A percentile compares a stretch with the other conserved stretches of the same genome.
These are phyloP conservation scores for Frankliniella intonsa DNA, from an alignment of 2,888 invertebrate genomes.

Conservation along the genomic window DNA sequence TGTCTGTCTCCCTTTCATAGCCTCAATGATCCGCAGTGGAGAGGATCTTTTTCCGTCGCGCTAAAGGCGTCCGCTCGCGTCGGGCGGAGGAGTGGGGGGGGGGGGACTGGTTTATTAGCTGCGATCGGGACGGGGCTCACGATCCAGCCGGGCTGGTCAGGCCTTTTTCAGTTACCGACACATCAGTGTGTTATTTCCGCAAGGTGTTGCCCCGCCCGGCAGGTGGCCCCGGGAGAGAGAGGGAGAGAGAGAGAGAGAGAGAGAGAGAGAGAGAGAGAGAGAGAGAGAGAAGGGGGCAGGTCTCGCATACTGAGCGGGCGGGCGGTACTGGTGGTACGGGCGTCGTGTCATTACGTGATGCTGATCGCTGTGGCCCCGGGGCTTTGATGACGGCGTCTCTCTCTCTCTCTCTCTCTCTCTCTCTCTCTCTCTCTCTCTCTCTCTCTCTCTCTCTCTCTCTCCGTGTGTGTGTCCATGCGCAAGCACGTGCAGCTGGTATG, in stretches of 20 bases:
- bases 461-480: too few species aligned
- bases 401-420: neutral
- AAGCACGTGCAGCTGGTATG: too few species aligned
- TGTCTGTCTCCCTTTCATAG: too few species aligned
- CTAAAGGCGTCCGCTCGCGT: too few species aligned
- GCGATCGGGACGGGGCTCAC: neutral
- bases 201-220: neutral
- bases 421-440: too few species aligned
- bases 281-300: neutral
- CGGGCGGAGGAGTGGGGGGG: neutral
- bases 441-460: too few species aligned
- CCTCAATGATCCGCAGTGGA: too few species aligned
- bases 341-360: neutral
- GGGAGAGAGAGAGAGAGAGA: neutral
- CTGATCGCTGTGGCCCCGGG: too few species aligned
- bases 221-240: neutral
- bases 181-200: neutral
- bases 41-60: too few species aligned
- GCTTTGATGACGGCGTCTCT: neutral
- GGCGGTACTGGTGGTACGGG: neutral
- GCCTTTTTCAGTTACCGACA: neutral
- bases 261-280: neutral
- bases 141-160: neutral
- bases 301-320: neutral
- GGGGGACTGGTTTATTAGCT: neutral